Conservation (phyloP, 1,140 invertebrate species). For the Choristoneura fumiferana region DNA sequence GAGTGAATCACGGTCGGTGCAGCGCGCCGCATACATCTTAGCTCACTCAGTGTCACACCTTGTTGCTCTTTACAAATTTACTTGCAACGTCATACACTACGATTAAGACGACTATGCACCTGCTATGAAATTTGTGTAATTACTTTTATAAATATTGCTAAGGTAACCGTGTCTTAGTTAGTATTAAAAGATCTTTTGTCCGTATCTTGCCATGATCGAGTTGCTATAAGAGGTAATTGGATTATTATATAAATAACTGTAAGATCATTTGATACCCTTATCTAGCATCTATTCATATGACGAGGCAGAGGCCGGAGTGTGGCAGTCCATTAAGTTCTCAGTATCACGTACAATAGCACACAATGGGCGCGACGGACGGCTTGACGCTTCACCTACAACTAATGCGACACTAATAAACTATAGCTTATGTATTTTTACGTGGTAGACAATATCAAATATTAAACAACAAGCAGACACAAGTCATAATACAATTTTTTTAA, state of each 20-base stretch:
- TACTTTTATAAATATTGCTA: neutral
- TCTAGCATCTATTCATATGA: constrained; percentile 13
- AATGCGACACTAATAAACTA: constrained; percentile 36
- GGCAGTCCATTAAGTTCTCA: constrained; percentile 58
- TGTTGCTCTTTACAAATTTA: constrained; percentile 51
- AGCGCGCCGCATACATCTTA: constrained; percentile 61
- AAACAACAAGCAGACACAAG: too few species aligned
- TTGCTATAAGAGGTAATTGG: neutral
- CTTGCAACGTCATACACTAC: constrained; percentile 20
- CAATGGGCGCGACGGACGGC: constrained; percentile 42
- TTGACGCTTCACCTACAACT: constrained; percentile 29
- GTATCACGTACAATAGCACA: constrained; percentile 47
- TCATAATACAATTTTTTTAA: too few species aligned
- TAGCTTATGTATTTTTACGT: constrained; percentile 10
- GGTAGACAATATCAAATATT: neutral
- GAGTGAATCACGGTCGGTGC: constrained; percentile 63
- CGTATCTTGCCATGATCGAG: neutral
- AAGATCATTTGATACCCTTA: neutral
- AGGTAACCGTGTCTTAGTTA: neutral
- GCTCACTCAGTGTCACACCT: constrained; percentile 53
- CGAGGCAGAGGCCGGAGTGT: constrained; percentile 29
- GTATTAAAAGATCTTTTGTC: neutral
- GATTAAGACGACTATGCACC: neutral
- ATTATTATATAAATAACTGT: neutral
- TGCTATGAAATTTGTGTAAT: neutral